phyloP scores from a whole-genome alignment of 2,113 vertebrate genomes.

The Megaleporinus macrocephalus region DNA sequence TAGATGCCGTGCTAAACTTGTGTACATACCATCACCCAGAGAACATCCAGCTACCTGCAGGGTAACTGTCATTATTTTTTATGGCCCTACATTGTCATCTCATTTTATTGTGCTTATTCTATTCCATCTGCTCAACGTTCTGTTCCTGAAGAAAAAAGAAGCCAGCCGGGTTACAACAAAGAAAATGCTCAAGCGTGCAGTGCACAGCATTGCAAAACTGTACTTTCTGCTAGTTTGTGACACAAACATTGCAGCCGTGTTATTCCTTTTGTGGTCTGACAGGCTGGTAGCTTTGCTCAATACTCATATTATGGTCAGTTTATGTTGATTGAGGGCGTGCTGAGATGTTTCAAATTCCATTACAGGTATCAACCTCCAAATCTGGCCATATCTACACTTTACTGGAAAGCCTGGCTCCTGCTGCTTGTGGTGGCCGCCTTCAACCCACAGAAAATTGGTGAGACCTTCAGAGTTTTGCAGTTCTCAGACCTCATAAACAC shows the following conservation, averaged over 20 bases:
- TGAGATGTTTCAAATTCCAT: conserved; percentile 31
- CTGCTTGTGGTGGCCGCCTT: conserved; percentile 94
- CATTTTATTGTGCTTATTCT: not conserved
- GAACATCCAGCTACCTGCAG: conserved; percentile 95
- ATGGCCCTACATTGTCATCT: not conserved
- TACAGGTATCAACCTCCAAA: conserved; percentile 94
- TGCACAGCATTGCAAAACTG: not conserved
- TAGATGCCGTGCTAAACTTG: conserved; percentile 94
- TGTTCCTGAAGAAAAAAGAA: not conserved
- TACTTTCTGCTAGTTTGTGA: not conserved
- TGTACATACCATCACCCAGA: conserved; percentile 98
- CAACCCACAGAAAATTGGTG: conserved; percentile 98
- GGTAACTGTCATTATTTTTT: conserved; percentile 73
- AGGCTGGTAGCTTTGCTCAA: not conserved
- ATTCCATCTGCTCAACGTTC: not conserved
- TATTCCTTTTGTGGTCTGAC: not conserved
- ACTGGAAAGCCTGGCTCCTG: conserved; percentile 98
- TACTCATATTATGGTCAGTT: conserved; percentile 29
- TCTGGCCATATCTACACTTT: conserved; percentile 94
- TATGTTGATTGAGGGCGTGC: not conserved
- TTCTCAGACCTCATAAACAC: not conserved
- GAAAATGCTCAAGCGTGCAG: not conserved
- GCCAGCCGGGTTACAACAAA: not conserved
- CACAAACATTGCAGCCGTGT: not conserved
- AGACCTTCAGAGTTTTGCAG: conserved; percentile 40